Evolutionary conservation across 2,797 vertebrate species (phyloP), one percentile per base, ranked within the genome.

Genomic region (Tiaroga cobitis): DNA sequence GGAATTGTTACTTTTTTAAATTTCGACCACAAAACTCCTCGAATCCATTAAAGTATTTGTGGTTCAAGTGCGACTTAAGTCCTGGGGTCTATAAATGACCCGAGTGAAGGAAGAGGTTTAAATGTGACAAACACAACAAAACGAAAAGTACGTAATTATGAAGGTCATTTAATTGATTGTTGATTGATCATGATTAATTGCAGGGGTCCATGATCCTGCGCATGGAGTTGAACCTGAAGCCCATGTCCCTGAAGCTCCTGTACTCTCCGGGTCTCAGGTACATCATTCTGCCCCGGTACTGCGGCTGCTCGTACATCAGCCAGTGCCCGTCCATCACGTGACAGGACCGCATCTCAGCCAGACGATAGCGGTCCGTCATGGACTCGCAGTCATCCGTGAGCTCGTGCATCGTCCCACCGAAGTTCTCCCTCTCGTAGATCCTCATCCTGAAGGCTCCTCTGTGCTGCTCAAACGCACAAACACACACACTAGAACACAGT

Each of bases 281-380:
- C 83, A 92, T 37, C 92, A 93, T 92, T 26, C 87, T 84, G 74
- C 94, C 93, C 24, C 90, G 88, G 91, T 49, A 94, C 87, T 69
- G 78, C 76, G 91, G 90, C 90, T 94, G 93, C 86, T 94, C 93
- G 0, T 91, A 93, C 88, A 94, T 90, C 87, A 94, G 89, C 93
- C 93, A 94, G 88, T 94, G 92, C 73, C 94, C 93, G 0, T 94
- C 93, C 92, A 91, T 90, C 88, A 94, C 94, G 10, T 93, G 91
- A 89, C 93, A 93, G 81, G 94, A 94, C 90, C 92, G 92, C 80
- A 90, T 85, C 56, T 91, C 91, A 0, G 88, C 76, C 90, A 92
- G 86, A 54, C 82, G 87, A 37, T 91, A 92, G 1, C 76, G 88
- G 1, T 92, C 92, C 89, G 89, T 87, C 65, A 92, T 90, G 83